Conservation (phyloP, 2,113 vertebrate genomes). For the Pongo pygmaeus region DNA sequence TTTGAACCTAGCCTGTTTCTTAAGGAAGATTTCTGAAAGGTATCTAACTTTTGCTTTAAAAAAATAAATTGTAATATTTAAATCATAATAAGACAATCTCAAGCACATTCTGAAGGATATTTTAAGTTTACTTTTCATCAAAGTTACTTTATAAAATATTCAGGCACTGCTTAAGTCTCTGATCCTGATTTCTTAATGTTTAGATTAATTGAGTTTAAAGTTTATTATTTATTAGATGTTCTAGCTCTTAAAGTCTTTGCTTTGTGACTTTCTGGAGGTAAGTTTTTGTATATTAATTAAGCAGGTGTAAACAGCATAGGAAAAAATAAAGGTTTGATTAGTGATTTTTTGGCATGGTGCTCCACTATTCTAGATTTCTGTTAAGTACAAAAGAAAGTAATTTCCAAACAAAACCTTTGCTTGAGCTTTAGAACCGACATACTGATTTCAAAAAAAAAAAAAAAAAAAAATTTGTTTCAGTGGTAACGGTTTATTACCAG, state of each 20-base stretch:
- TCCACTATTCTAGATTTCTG: not conserved
- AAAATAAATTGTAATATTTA: not conserved
- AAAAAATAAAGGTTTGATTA: not conserved
- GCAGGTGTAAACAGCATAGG: not conserved
- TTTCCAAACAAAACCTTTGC: not conserved
- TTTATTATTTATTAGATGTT: not conserved
- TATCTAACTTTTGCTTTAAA: not conserved
- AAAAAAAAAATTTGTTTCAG: slow-evolving; percentile 34
- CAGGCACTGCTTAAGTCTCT: not conserved
- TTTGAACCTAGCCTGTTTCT: not conserved
- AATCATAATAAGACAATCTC: not conserved
- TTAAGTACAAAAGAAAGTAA: not conserved
- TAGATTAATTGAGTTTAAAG: not conserved
- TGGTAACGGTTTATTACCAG: not conserved
- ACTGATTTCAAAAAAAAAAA: slow-evolving; percentile 4
- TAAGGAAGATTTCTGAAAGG: slow-evolving; percentile 1
- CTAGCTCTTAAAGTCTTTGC: not conserved
- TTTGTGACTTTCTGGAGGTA: not conserved
- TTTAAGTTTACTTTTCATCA: not conserved
- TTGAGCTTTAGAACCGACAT: slow-evolving; percentile 23
- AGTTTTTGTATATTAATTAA: not conserved
- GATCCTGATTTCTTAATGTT: not conserved
- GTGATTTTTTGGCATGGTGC: not conserved
- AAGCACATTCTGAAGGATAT: not conserved
- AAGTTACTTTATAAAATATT: not conserved